Base-by-base conservation (phyloP, 2,888 invertebrate species). In the Agrenia bidenticulata region DNA sequence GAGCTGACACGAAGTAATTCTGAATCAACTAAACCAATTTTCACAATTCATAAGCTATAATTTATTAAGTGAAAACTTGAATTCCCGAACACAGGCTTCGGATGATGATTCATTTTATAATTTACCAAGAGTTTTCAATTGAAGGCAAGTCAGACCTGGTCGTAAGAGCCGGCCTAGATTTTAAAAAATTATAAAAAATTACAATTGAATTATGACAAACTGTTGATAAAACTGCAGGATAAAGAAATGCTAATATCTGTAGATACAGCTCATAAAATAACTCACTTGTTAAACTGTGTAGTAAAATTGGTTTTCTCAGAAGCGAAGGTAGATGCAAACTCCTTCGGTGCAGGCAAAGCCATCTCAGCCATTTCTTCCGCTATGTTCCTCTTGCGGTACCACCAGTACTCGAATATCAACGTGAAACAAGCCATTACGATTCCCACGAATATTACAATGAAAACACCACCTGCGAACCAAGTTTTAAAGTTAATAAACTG, bases 401-500 rank as follows among this genome's bases (percentile, higher is more conserved):
- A 94, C 89, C 92, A 93, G 80, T 95, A 97, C 79, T 98, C 98
- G 68, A 94, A 89, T 0, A 89, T 90, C 42, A 98, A 82, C 0
- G 95, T 96, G 55, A 94, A 81, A 77, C 94, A 92, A 0, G 95
- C 94, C 79, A 95, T 83, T 0, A 90, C 92, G 37, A 96, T 94
- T 0, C 96, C 96, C 76, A 95, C 94, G 78, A 96, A 92, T 71
- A 98, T 96, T 0, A 98, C 95, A 61, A 98, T 94, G 79, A 98
- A 98, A 0, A 98, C 97, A 0, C 76, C 76, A 70, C 76, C 76
- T 75, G 37, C 4, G n/a, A n/a, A n/a, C n/a, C n/a, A n/a, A n/a
- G n/a, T n/a, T n/a, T n/a, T n/a, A n/a, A n/a, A n/a, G n/a, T n/a
- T n/a, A n/a, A n/a, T n/a, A n/a, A n/a, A n/a, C n/a, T n/a, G n/a